A percentile compares a stretch with the other conserved stretches of the same genome.
phyloP scores from a whole-genome alignment of 2,797 vertebrate genomes.

The Erpetoichthys calabaricus region DNA sequence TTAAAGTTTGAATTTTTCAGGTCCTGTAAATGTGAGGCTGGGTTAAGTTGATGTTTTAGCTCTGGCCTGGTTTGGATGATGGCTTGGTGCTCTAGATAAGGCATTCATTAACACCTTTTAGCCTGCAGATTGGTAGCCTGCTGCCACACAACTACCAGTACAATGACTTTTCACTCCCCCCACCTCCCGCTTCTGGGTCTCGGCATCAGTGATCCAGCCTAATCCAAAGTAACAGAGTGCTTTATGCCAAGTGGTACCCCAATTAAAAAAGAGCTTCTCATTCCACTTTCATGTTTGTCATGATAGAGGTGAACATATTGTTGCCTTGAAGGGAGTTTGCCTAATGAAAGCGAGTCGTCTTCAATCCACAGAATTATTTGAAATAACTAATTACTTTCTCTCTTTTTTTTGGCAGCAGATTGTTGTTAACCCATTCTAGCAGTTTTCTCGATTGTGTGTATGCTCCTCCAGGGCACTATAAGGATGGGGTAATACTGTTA shows the following conservation, averaged over 20 bases:
- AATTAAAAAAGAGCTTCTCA: constrained; percentile 60
- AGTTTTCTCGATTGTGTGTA: no score
- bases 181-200: not conserved
- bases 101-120: no score
- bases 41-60: no score
- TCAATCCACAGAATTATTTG: constrained; percentile 21
- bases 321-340: constrained; percentile 61
- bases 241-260: constrained; percentile 56
- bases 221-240: constrained; percentile 54
- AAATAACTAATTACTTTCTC: constrained; percentile 42
- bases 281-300: constrained; percentile 40
- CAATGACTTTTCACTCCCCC: not conserved
- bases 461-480: no score
- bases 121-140: constrained; percentile 1
- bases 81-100: no score
- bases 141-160: not conserved
- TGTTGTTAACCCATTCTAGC: not conserved
- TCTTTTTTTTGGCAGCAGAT: constrained; percentile 1
- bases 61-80: no score
- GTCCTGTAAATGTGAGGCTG: no score
- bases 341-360: constrained; percentile 57
- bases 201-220: constrained; percentile 41
- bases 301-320: constrained; percentile 59
- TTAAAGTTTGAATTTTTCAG: no score
- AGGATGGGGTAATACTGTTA: no score